Conservation (phyloP, 2,797 vertebrate genomes). For the Lates japonicus region DNA sequence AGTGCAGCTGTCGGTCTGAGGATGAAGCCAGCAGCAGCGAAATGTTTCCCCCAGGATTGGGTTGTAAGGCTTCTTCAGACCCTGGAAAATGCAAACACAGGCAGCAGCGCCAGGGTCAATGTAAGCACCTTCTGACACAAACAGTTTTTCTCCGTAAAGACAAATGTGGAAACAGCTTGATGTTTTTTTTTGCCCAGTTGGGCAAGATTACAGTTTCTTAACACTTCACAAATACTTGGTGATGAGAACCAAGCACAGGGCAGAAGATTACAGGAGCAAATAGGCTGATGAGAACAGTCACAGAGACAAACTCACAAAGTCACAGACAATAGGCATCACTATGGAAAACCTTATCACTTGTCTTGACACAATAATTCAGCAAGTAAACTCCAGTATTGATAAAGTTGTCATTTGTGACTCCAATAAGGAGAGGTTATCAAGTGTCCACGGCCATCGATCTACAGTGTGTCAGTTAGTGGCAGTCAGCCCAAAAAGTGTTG, state of each 20-base stretch:
- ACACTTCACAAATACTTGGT: not conserved
- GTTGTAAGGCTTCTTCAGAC: conserved; percentile 98
- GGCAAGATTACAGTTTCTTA: not conserved
- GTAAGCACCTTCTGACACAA: not conserved
- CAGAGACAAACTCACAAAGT: no score
- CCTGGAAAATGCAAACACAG: conserved; percentile 81
- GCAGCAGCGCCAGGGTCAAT: conserved; percentile 6
- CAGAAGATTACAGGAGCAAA: conserved; percentile 1
- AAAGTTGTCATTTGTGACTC: not conserved
- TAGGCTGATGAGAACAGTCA: not conserved
- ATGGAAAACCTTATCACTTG: not conserved
- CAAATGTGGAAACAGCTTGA: not conserved
- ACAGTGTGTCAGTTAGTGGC: not conserved
- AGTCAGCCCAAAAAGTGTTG: conserved; percentile 36
- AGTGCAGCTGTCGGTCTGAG: conserved; percentile 93
- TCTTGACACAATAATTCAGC: not conserved
- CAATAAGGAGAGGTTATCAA: no score
- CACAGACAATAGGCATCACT: not conserved
- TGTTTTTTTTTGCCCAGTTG: not conserved
- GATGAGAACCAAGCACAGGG: not conserved
- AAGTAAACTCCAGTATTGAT: not conserved
- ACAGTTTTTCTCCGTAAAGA: not conserved
- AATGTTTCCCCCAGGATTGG: conserved; percentile 96
- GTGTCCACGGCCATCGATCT: conserved; percentile 1
- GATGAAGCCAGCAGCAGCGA: conserved; percentile 97